Evolutionary conservation across 2,113 vertebrate genomes (phyloP), one percentile per base, ranked within the genome.

Genomic region (Scytalopus superciliaris): DNA sequence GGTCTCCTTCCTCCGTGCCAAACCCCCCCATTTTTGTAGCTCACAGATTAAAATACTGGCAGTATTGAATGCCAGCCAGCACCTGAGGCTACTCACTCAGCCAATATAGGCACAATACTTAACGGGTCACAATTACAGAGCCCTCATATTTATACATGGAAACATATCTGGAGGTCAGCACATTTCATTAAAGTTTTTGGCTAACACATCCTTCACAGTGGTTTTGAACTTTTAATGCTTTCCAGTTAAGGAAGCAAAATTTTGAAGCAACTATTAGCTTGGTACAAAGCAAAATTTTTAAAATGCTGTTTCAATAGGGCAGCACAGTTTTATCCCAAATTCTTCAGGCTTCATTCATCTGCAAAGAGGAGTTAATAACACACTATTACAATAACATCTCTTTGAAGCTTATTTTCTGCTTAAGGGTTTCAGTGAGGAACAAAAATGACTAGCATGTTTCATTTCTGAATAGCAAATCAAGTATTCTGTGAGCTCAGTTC

Each of bases 21-120:
- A 23, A 15, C 14, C 27, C 6, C 17, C 22, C 14, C 22, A 23
- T 86, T 95, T 73, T 37, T 79, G 78, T 39, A 84, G 87, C 47
- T 72, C 74, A 78, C 47, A 84, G 80, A 87, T 57, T 45, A 87
- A 89, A 90, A 79, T 79, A 92, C 8, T 75, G 52, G 49, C 39
- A 23, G 56, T 84, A 47, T 9, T 81, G 82, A 92, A 93, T 70
- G 60, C 57, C 49, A 91, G 55, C 35, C 86, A 89, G 70, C 72
- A 84, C 78, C 90, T 88, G 82, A 87, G 78, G 66, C 64, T 94
- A 81, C 55, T 90, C 70, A 68, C 70, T 92, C 88, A 87, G 76
- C 39, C 62, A 77, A 10, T 69, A 87, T 9, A 75, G 74, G 31
- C 56, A 74, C 49, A 50, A 17, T 47, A 80, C 28, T 78, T 93